These are phyloP conservation scores for Mustelus asterias DNA, from an alignment of 2,113 vertebrate genomes.

Conservation along the genomic window DNA sequence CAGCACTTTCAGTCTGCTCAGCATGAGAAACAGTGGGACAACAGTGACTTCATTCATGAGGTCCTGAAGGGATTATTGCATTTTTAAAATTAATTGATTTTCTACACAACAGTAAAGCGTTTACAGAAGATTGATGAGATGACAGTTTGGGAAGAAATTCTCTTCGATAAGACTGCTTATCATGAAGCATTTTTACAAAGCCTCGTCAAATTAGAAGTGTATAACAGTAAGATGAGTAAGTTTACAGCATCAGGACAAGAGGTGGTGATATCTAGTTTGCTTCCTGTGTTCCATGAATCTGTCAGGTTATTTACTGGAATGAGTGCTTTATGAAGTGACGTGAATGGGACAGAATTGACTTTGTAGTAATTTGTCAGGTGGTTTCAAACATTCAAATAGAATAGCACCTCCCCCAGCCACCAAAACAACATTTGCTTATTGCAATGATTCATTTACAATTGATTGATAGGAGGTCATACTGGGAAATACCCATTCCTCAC, in stretches of 20 bases:
- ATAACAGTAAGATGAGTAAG: not conserved
- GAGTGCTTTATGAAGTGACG: not conserved
- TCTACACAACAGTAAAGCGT: conserved; percentile 9
- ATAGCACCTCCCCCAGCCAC: not conserved
- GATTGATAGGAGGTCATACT: not conserved
- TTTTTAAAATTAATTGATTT: conserved; percentile 29
- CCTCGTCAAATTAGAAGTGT: not conserved
- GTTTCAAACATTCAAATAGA: not conserved
- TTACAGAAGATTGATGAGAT: not conserved
- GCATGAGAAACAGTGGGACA: conserved; percentile 23
- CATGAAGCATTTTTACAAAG: not conserved
- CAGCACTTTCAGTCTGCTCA: conserved; percentile 16
- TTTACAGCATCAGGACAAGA: not conserved
- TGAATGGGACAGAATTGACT: not conserved
- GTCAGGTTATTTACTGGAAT: not conserved
- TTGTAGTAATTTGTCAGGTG: not conserved
- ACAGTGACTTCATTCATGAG: conserved; percentile 30
- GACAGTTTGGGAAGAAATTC: not conserved
- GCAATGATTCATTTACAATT: not conserved
- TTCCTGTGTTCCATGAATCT: not conserved
- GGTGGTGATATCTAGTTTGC: not conserved
- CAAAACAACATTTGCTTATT: not conserved
- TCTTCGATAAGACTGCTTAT: not conserved
- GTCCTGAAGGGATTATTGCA: conserved; percentile 29
- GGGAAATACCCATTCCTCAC: not conserved